phyloP scores from a whole-genome alignment of 2,113 vertebrate genomes.

The Coreoperca whiteheadi region DNA sequence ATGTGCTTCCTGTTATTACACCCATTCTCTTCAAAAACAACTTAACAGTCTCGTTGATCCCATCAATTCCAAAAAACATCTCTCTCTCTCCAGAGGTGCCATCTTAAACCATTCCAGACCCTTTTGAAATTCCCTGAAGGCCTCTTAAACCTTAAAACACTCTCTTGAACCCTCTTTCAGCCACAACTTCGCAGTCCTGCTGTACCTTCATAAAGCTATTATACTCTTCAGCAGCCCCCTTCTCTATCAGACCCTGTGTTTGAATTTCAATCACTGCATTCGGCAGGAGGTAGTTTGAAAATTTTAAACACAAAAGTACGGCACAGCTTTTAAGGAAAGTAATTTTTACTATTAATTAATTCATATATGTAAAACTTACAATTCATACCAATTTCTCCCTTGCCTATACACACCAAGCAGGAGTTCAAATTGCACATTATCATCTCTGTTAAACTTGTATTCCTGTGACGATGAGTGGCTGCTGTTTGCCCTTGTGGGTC shows the following conservation, averaged over 20 bases:
- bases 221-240: neutral
- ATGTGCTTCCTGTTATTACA: neutral
- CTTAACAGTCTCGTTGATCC: neutral
- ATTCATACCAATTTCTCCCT: neutral
- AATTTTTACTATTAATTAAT: conserved; percentile 17
- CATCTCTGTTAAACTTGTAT: neutral
- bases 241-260: conserved; percentile 13
- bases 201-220: conserved; percentile 36
- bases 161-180: conserved; percentile 50
- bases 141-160: conserved; percentile 50
- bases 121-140: conserved; percentile 33
- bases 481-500: neutral
- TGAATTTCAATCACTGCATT: conserved; percentile 2
- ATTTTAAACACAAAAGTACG: neutral
- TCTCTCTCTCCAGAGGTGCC: conserved; percentile 22
- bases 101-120: conserved; percentile 40
- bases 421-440: conserved; percentile 4
- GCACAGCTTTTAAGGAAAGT: conserved; percentile 7
- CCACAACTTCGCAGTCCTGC: conserved; percentile 10
- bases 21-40: conserved; percentile 1
- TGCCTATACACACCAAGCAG: neutral
- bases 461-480: neutral
- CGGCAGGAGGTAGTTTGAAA: conserved; percentile 10
- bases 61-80: neutral
- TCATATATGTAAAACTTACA: neutral